Base-by-base conservation (phyloP, 2,113 vertebrate genomes). In the Pungitius pungitius region DNA sequence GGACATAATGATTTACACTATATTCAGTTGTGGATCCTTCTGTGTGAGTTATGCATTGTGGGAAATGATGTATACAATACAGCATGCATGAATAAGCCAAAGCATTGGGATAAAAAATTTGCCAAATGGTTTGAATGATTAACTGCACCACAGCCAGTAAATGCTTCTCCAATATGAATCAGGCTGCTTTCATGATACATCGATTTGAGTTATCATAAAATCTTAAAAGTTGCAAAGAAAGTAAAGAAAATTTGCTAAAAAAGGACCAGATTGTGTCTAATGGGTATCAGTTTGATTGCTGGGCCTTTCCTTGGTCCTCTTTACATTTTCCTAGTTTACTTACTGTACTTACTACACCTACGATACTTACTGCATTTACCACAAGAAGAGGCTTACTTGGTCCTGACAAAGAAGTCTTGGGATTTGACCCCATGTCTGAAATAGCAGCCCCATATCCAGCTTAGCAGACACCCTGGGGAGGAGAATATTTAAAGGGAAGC, bases 401-500 rank as follows among this genome's bases (percentile, higher is more conserved):
- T 93, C 84, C 92, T 92, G 78, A 97, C 93, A 90, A 96, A 95
- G 7, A 93, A 93, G 83, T 95, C 93, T 27, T 94, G 58, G 91
- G 95, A 95, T 86, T 95, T 90, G 84, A 96, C 93, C 66, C 93
- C 94, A 22, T 94, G 76, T 96, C 95, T 79, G 95, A 97, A 84
- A 96, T 67, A 40, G 95, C 93, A 54, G 94, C 94, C 69, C 95
- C 95, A 84, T 26, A 26, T 94, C 93, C 75, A 96, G 93, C 78
- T 96, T 95, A 76, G 95, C 94, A 75, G 95, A 96, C 86, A 95
- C 90, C 93, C 95, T 91, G 58, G 94, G 95, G 83, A 97, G 89
- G 75, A 96, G 93, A 86, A 92, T 96, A 95, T 96, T 86, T 49
- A 91, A 84, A 62, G 59, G 18, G 37, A 78, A 49, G 6, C 43